Evolutionary conservation across 2,888 invertebrate species (phyloP).

Genomic region (Idaea straminata): DNA sequence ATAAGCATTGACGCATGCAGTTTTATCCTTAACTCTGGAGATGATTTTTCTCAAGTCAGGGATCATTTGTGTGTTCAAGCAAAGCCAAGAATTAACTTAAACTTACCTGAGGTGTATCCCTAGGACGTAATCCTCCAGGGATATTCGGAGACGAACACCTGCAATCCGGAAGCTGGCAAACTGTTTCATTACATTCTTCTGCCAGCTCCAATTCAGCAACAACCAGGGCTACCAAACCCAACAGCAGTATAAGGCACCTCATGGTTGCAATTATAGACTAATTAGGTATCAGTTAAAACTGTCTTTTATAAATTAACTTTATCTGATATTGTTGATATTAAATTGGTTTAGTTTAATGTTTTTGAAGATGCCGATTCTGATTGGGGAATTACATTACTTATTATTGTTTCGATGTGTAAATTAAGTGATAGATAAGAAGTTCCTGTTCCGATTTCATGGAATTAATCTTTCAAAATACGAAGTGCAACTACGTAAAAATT

Average conservation of each 20-base stretch:
- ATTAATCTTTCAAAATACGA: background rate
- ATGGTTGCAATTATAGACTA: background rate
- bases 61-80: background rate
- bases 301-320: background rate
- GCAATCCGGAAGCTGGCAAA: conserved; percentile 76
- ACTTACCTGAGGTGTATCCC: conserved; percentile 76
- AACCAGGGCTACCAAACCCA: conserved; percentile 17
- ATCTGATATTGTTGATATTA: conserved; percentile 8
- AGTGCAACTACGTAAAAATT: background rate
- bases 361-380: background rate
- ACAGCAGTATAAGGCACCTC: conserved; percentile 14
- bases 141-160: conserved; percentile 71
- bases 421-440: background rate
- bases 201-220: conserved; percentile 37
- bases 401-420: background rate
- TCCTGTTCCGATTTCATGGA: background rate
- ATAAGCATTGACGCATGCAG: too few species aligned
- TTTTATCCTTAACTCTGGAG: too few species aligned
- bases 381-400: background rate
- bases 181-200: conserved; percentile 48
- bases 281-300: background rate
- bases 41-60: too few species aligned
- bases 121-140: conserved; percentile 63
- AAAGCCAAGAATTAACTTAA: background rate
- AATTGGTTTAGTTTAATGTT: background rate